Conservation (phyloP, 35 echinoderm and acorn worm genomes). For the Apostichopus californicus region DNA sequence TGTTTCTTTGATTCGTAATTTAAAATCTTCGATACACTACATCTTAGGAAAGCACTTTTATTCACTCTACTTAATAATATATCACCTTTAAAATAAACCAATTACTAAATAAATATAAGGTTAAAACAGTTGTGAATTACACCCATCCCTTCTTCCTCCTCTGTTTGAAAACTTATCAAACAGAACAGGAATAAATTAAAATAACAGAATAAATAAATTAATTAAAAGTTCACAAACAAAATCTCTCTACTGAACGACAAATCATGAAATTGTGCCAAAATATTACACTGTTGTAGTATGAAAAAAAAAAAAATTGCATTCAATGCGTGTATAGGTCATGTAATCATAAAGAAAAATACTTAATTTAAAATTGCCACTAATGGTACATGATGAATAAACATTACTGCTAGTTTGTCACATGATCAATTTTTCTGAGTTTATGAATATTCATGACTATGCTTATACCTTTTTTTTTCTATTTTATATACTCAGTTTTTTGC, state of each 20-base stretch:
- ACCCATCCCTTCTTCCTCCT: not conserved
- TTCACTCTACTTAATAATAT: slow-evolving; percentile 28
- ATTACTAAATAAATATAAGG: not conserved
- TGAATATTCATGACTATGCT: not conserved
- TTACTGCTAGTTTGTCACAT: not conserved
- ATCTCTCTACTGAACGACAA: not conserved
- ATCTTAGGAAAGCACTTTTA: slow-evolving; percentile 46
- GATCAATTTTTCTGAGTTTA: not conserved
- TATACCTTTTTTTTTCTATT: not conserved
- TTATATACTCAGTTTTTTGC: not conserved
- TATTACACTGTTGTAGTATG: not conserved
- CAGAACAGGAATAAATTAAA: not conserved
- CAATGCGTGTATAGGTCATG: not conserved
- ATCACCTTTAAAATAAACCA: not conserved
- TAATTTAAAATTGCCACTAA: too few species aligned
- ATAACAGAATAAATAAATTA: not conserved
- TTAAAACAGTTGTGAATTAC: not conserved
- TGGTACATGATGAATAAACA: not conserved
- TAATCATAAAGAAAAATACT: too few species aligned
- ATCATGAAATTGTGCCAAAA: not conserved
- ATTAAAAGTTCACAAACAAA: not conserved
- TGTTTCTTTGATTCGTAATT: not conserved
- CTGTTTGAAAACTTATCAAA: not conserved
- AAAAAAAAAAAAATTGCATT: not conserved
- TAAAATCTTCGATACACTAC: not conserved